phyloP scores from a whole-genome alignment of 2,888 invertebrate genomes.

The Acanthacorydalis orientalis region DNA sequence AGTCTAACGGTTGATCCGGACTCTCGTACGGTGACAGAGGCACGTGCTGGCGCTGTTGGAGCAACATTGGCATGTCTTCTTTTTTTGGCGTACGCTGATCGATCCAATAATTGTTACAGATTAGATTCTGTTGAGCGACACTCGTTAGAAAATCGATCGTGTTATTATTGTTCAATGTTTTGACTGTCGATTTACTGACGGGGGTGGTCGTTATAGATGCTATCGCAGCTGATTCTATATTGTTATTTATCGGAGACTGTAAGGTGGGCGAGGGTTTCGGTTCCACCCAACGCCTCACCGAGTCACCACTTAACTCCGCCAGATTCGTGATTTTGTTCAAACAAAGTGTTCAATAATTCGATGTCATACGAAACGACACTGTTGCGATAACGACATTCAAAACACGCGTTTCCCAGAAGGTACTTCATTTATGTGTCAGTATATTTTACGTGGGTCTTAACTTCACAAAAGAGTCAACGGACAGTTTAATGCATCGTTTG shows the following conservation, averaged over 20 bases:
- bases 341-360: too few species aligned
- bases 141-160: constrained; percentile 31
- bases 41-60: constrained; percentile 32
- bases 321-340: constrained; percentile 26
- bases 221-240: constrained; percentile 20
- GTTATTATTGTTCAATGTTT: constrained; percentile 28
- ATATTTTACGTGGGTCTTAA: too few species aligned
- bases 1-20: constrained; percentile 51
- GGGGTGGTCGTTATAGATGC: constrained; percentile 15
- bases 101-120: constrained; percentile 3
- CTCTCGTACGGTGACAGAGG: constrained; percentile 28
- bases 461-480: too few species aligned
- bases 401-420: not conserved
- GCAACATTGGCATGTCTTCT: constrained; percentile 41
- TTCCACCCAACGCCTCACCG: constrained; percentile 41
- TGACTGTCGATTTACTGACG: constrained; percentile 9
- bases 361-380: too few species aligned
- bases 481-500: too few species aligned
- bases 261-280: constrained; percentile 31
- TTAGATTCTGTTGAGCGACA: constrained; percentile 16
- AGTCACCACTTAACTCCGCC: constrained; percentile 40
- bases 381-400: not conserved
- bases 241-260: constrained; percentile 13
- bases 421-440: too few species aligned
- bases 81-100: not conserved